These are phyloP conservation scores for Diaprepes abbreviatus DNA, from an alignment of 2,888 invertebrate genomes.

Conservation along the genomic window DNA sequence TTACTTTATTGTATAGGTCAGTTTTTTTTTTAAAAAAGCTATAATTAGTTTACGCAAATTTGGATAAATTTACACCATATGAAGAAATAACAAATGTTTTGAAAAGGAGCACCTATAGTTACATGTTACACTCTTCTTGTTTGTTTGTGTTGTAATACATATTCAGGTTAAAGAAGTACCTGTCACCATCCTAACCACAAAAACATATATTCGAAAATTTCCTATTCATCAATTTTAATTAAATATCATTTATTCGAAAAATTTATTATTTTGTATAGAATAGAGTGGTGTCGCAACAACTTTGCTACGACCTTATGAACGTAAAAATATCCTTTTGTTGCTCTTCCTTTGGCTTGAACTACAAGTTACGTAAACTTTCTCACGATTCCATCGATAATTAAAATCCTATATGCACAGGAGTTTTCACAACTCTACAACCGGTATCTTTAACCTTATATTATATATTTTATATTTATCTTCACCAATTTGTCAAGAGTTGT, in stretches of 20 bases:
- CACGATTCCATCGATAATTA: conserved; percentile 7
- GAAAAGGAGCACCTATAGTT: no score
- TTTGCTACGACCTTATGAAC: not conserved
- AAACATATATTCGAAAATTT: no score
- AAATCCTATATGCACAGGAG: not conserved
- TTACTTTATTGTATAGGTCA: no score
- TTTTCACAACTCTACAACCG: not conserved
- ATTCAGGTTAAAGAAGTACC: no score
- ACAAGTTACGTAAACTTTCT: conserved; percentile 8
- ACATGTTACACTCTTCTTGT: no score
- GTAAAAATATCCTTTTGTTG: conserved; percentile 12
- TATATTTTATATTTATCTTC: not conserved
- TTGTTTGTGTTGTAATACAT: no score
- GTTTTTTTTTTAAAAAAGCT: no score
- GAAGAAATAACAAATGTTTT: no score
- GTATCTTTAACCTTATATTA: not conserved
- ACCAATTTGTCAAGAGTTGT: not conserved
- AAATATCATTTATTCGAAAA: not conserved
- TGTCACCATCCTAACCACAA: no score
- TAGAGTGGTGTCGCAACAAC: not conserved
- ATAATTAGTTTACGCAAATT: no score
- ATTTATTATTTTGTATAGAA: not conserved
- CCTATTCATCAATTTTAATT: not conserved
- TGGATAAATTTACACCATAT: no score
- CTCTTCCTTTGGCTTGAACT: not conserved